These are phyloP conservation scores for Daphoenositta chrysoptera DNA, from an alignment of 2,113 vertebrate species.

Conservation along the genomic window DNA sequence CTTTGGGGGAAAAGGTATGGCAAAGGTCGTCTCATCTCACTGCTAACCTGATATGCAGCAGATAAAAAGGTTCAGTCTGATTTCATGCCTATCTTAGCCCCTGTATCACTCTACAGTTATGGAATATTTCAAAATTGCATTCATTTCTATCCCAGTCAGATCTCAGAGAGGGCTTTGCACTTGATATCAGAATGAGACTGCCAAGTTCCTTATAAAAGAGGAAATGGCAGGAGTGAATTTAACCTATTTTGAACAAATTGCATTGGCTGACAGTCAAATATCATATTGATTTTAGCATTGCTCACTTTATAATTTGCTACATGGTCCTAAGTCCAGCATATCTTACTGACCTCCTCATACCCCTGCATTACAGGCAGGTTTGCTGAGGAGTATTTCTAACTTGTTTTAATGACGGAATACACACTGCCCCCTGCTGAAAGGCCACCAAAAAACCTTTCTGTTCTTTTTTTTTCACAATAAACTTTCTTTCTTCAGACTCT, in stretches of 20 bases:
- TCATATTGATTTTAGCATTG: slow-evolving; percentile 50
- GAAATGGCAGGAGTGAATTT: slow-evolving; percentile 38
- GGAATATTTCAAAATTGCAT: slow-evolving; percentile 43
- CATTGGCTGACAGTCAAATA: slow-evolving; percentile 58
- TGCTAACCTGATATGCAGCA: not conserved
- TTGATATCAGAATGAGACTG: slow-evolving; percentile 34
- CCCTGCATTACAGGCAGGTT: not conserved
- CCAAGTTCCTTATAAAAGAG: slow-evolving; percentile 31
- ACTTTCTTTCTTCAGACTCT: not conserved
- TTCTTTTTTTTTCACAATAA: fast-evolving
- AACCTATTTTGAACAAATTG: slow-evolving; percentile 53
- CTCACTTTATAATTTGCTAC: slow-evolving; percentile 25
- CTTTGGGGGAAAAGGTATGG: not conserved
- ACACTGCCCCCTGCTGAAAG: not conserved
- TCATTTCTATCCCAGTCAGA: slow-evolving; percentile 30
- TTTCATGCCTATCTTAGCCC: slow-evolving; percentile 42
- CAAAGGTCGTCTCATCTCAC: not conserved
- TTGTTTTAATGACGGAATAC: not conserved
- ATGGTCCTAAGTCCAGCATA: not conserved
- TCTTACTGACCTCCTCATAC: not conserved
- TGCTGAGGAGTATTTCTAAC: not conserved
- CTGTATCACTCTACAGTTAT: slow-evolving; percentile 39
- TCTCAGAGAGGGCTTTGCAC: not conserved
- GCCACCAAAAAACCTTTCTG: not conserved
- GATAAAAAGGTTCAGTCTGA: slow-evolving; percentile 51